A percentile compares a stretch with the other conserved stretches of the same genome.
Conservation (phyloP, 1,140 invertebrate species). For the Trachelipus rathkii region DNA sequence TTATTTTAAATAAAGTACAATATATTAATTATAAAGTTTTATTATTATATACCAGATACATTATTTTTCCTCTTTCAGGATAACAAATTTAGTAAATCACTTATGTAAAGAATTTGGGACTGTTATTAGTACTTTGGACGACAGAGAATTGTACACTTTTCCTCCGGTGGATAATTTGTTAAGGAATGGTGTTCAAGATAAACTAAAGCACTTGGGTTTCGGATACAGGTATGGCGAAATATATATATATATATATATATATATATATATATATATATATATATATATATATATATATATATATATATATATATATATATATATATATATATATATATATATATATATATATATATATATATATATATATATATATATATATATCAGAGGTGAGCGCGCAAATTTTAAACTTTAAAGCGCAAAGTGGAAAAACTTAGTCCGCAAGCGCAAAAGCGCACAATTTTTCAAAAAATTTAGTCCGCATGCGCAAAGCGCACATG, state of each 20-base stretch:
- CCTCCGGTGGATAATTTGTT: conserved; percentile 67
- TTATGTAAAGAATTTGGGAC: conserved; percentile 76
- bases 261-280: conserved; percentile 14
- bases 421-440: too few species aligned
- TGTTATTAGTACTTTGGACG: conserved; percentile 65
- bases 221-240: conserved; percentile 52
- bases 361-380: neutral
- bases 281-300: conserved; percentile 26
- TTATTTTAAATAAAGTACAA: too few species aligned
- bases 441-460: too few species aligned
- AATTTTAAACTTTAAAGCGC: too few species aligned
- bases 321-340: neutral
- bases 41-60: too few species aligned
- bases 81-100: conserved; percentile 87
- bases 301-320: conserved; percentile 12
- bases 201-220: conserved; percentile 68
- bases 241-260: conserved; percentile 24
- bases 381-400: too few species aligned
- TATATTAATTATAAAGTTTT: too few species aligned
- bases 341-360: neutral
- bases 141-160: conserved; percentile 69
- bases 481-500: too few species aligned
- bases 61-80: conserved; percentile 61
- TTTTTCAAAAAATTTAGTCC: too few species aligned
- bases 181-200: conserved; percentile 60